These are phyloP conservation scores for Alfaro cultratus DNA, from an alignment of 2,797 vertebrate species.

Conservation along the genomic window DNA sequence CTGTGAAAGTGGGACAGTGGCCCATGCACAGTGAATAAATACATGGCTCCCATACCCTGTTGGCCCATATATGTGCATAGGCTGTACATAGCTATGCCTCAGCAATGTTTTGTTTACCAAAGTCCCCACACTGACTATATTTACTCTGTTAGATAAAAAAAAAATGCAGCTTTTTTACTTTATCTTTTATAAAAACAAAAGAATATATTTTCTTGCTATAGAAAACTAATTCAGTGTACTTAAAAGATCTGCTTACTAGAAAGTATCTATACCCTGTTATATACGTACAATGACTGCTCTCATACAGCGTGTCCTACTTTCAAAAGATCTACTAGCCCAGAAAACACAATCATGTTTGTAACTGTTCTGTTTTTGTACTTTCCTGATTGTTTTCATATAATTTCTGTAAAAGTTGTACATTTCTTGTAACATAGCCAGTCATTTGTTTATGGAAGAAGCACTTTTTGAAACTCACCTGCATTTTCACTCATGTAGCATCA, in stretches of 20 bases:
- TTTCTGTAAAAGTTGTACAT: constrained; percentile 69
- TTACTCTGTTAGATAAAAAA: constrained; percentile 64
- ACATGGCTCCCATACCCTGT: constrained; percentile 65
- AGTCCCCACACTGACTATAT: constrained; percentile 65
- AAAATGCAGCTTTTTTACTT: constrained; percentile 83
- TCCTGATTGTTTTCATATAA: constrained; percentile 59
- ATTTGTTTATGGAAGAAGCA: constrained; percentile 66
- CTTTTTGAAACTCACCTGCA: constrained; percentile 63
- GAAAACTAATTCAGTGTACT: constrained; percentile 61
- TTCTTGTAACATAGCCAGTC: constrained; percentile 64
- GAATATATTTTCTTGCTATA: constrained; percentile 76
- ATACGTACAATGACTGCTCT: constrained; percentile 36
- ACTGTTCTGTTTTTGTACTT: constrained; percentile 68
- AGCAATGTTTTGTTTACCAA: constrained; percentile 80
- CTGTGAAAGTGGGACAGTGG: constrained; percentile 61
- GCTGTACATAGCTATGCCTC: constrained; percentile 78
- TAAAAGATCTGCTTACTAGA: constrained; percentile 44
- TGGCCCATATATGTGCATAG: constrained; percentile 63
- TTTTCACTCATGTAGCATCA: constrained; percentile 60
- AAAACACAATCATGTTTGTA: constrained; percentile 66
- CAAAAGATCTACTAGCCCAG: constrained; percentile 51
- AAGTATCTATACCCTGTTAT: constrained; percentile 40
- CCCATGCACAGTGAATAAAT: constrained; percentile 68
- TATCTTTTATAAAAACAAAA: constrained; percentile 75
- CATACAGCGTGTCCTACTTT: constrained; percentile 54